Percentiles rank a stretch among this genome's conserved stretches.
Conservation (phyloP, 2,113 vertebrate species). For the Spheniscus mendiculus region DNA sequence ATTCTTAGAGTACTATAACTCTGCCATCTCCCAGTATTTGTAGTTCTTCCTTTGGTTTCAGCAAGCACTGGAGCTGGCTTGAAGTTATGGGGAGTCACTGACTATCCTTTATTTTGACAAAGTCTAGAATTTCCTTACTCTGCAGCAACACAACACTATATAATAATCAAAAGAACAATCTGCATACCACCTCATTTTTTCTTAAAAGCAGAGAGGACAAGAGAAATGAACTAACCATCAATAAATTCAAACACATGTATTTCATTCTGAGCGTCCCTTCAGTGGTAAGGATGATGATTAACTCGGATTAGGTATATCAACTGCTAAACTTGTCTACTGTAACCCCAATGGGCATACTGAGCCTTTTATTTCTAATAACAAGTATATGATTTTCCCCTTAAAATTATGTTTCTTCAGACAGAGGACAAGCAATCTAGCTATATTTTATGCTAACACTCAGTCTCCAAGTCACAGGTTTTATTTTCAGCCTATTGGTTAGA, state of each 20-base stretch:
- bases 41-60: neutral
- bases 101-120: neutral
- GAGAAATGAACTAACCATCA: neutral
- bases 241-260: neutral
- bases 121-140: neutral
- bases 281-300: neutral
- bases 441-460: neutral
- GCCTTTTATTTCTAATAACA: neutral
- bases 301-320: neutral
- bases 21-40: neutral
- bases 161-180: neutral
- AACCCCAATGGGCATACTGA: neutral
- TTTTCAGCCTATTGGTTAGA: neutral
- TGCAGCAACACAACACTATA: neutral
- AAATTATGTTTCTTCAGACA: neutral
- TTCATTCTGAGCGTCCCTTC: neutral
- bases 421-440: neutral
- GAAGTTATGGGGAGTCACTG: neutral
- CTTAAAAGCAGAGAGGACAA: neutral
- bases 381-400: neutral
- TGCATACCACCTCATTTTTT: neutral
- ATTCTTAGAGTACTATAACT: neutral
- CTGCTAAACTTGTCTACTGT: neutral
- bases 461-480: neutral
- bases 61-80: neutral